phyloP scores from a whole-genome alignment of 53 echinoderm and acorn worm species.

The Arbacia lixula region DNA sequence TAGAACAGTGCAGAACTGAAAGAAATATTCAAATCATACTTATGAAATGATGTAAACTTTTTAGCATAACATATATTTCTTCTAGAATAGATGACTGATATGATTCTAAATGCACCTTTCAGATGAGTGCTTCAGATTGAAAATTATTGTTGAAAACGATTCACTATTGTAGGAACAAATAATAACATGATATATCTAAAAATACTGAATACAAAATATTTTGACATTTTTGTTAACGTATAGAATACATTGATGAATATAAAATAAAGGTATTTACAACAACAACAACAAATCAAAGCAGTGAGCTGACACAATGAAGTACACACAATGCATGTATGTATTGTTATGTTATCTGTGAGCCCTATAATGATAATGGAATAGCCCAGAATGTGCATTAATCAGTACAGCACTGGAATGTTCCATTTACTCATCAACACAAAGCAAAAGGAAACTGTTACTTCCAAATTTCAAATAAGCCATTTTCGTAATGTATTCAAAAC shows the following conservation, averaged over 20 bases:
- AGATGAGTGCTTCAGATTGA: not conserved
- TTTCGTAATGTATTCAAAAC: too few species aligned
- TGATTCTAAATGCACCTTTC: too few species aligned
- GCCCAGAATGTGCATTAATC: slow-evolving; percentile 3
- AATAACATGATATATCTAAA: slow-evolving; percentile 19
- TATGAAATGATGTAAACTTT: too few species aligned
- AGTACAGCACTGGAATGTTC: slow-evolving; percentile 29
- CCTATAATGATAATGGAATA: slow-evolving; percentile 17
- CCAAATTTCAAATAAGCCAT: too few species aligned
- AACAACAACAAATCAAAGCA: not conserved
- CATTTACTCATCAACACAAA: too few species aligned
- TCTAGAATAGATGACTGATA: too few species aligned
- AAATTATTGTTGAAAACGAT: not conserved
- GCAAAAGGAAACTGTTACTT: too few species aligned
- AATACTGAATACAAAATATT: slow-evolving; percentile 58
- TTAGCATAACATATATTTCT: too few species aligned
- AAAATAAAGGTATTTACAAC: slow-evolving; percentile 40
- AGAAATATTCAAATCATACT: too few species aligned
- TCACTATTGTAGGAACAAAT: too few species aligned
- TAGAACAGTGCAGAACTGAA: too few species aligned
- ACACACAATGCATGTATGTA: not conserved
- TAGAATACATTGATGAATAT: slow-evolving; percentile 40
- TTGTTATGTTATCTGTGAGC: not conserved
- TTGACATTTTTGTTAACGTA: slow-evolving; percentile 44
- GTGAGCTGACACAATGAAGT: not conserved